These are phyloP conservation scores for Cynaeus angustus DNA, from an alignment of 2,888 invertebrate species.

Conservation along the genomic window DNA sequence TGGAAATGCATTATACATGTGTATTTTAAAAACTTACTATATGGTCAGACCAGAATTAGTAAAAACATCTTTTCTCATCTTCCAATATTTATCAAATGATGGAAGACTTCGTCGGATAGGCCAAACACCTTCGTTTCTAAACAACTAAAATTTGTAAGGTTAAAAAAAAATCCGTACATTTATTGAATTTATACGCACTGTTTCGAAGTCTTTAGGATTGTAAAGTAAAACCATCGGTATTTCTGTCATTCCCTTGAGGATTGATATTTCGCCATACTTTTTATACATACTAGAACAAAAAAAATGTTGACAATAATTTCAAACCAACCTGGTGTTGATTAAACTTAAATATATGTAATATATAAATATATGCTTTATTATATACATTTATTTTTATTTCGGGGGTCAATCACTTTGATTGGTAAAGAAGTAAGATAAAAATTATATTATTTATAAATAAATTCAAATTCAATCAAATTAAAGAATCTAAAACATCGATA, in stretches of 20 bases:
- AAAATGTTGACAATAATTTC: too few species aligned
- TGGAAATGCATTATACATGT: too few species aligned
- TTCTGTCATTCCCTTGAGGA: slow-evolving; percentile 67
- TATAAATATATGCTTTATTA: too few species aligned
- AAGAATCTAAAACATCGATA: too few species aligned
- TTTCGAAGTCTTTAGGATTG: slow-evolving; percentile 72
- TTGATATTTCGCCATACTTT: slow-evolving; percentile 70
- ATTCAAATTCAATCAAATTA: too few species aligned
- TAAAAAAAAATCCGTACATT: slow-evolving; percentile 3
- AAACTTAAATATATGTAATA: too few species aligned
- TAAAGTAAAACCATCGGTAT: slow-evolving; percentile 66
- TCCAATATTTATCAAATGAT: slow-evolving; percentile 68
- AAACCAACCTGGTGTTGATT: too few species aligned
- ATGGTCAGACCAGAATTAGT: not conserved
- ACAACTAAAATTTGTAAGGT: slow-evolving; percentile 60
- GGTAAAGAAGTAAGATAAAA: too few species aligned
- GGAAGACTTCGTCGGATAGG: slow-evolving; percentile 69
- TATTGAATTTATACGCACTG: slow-evolving; percentile 42
- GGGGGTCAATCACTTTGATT: too few species aligned
- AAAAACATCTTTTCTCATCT: slow-evolving; percentile 1
- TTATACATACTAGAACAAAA: slow-evolving; percentile 53
- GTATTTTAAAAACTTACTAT: slow-evolving; percentile 2
- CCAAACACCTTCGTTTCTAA: slow-evolving; percentile 71
- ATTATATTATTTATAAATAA: too few species aligned
- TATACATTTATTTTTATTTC: too few species aligned